Percentiles rank a stretch among this genome's conserved stretches.
Evolutionary conservation across 1,140 invertebrate species (phyloP).

Genomic region (Drosophila punjabiensis): DNA sequence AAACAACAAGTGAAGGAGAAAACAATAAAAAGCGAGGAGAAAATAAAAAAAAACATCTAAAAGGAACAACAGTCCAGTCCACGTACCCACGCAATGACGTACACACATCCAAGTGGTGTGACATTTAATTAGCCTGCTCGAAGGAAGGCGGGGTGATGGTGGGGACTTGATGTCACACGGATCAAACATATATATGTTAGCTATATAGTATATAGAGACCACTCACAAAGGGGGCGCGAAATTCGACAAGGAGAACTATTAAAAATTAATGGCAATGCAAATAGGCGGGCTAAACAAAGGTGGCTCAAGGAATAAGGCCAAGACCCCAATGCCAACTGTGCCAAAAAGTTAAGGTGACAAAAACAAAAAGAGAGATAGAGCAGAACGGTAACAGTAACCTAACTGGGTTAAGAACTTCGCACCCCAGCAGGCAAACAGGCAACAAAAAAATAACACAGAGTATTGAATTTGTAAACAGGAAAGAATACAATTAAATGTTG

Average conservation of each 20-base stretch:
- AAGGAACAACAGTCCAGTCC: slow-evolving; percentile 21
- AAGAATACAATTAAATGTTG: slow-evolving; percentile 48
- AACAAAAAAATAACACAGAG: slow-evolving; percentile 5
- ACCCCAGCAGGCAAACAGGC: slow-evolving; percentile 46
- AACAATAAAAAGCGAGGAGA: slow-evolving; percentile 16
- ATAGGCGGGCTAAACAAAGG: slow-evolving; percentile 71
- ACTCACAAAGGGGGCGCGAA: slow-evolving; percentile 40
- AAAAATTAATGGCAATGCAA: slow-evolving; percentile 78
- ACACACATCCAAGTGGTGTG: slow-evolving; percentile 49
- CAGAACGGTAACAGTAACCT: slow-evolving; percentile 30
- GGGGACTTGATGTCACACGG: slow-evolving; percentile 56
- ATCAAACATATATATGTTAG: neutral
- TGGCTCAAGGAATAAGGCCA: slow-evolving; percentile 39
- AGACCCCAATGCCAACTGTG: slow-evolving; percentile 68
- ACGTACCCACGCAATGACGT: slow-evolving; percentile 55
- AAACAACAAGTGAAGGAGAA: slow-evolving; percentile 2
- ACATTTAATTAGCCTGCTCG: slow-evolving; percentile 68
- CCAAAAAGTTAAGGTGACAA: slow-evolving; percentile 57
- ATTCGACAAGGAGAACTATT: slow-evolving; percentile 66
- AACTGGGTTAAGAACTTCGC: slow-evolving; percentile 74
- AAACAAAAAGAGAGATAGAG: slow-evolving; percentile 14
- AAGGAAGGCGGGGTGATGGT: slow-evolving; percentile 9
- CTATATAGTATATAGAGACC: slow-evolving; percentile 7
- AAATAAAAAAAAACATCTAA: slow-evolving; percentile 5
- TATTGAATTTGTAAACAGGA: slow-evolving; percentile 45